Conservation (phyloP, 2,888 invertebrate genomes). For the Rambutsinella grinnellia region DNA sequence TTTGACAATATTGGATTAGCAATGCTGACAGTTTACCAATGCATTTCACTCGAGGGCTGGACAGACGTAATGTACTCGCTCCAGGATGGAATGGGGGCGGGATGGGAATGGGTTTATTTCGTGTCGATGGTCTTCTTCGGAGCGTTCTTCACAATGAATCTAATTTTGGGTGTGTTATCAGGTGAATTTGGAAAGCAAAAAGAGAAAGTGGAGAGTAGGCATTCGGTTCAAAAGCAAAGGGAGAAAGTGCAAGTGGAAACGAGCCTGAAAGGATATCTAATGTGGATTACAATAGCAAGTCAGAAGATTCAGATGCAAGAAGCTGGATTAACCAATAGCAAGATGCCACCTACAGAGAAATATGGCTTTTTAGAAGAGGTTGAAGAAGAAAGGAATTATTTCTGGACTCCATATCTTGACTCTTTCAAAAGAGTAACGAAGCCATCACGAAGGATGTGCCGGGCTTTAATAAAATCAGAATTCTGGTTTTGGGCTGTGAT, state of each 20-base stretch:
- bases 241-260: constrained; percentile 76
- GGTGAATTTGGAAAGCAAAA: constrained; percentile 77
- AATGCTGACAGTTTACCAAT: constrained; percentile 77
- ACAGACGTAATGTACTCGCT: constrained; percentile 74
- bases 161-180: constrained; percentile 76
- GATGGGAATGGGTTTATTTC: constrained; percentile 75
- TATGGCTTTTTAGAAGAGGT: too few relatives aligned
- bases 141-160: constrained; percentile 77
- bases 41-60: constrained; percentile 77
- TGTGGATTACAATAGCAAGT: constrained; percentile 74
- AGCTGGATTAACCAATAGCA: too few relatives aligned
- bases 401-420: too few relatives aligned
- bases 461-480: constrained; percentile 72
- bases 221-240: constrained; percentile 75
- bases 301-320: too few relatives aligned
- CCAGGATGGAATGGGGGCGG: constrained; percentile 72
- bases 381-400: too few relatives aligned
- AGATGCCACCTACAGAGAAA: too few relatives aligned
- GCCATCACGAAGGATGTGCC: constrained; percentile 72
- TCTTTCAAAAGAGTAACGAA: too few relatives aligned
- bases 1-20: constrained; percentile 77
- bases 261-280: constrained; percentile 74
- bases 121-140: constrained; percentile 76
- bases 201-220: constrained; percentile 75
- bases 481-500: constrained; percentile 74